A percentile compares a stretch with the other conserved stretches of the same genome.
These are phyloP conservation scores for Passer domesticus DNA, from an alignment of 2,113 vertebrate genomes.

Conservation along the genomic window DNA sequence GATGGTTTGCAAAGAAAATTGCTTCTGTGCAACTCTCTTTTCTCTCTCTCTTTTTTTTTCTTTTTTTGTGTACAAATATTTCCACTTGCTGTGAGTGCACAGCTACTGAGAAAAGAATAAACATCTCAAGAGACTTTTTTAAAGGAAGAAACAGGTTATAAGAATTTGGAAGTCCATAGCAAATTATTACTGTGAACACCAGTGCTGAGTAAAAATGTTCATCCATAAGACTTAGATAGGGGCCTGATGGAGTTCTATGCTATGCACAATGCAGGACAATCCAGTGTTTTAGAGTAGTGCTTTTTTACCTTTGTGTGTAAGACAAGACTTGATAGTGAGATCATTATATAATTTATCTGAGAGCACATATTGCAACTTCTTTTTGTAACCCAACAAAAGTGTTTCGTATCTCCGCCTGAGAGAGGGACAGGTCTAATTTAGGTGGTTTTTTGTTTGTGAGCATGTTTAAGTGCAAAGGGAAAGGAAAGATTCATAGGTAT, in stretches of 20 bases:
- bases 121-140: background rate
- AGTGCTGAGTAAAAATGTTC: background rate
- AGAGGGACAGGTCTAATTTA: background rate
- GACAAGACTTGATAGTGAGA: background rate
- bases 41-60: background rate
- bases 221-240: background rate
- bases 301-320: background rate
- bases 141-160: background rate
- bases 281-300: background rate
- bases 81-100: background rate
- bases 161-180: background rate
- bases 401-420: background rate
- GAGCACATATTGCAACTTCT: background rate
- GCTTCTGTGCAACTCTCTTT: background rate
- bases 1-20: background rate
- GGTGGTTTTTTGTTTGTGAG: background rate
- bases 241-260: background rate
- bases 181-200: background rate
- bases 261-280: background rate
- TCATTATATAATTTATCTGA: background rate
- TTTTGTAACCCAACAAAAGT: background rate
- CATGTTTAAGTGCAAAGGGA: background rate
- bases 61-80: background rate
- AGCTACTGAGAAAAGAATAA: background rate
- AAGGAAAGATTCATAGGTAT: background rate